Evolutionary conservation across 2,888 invertebrate genomes (phyloP).

Genomic region (Cylloceria caligata): DNA sequence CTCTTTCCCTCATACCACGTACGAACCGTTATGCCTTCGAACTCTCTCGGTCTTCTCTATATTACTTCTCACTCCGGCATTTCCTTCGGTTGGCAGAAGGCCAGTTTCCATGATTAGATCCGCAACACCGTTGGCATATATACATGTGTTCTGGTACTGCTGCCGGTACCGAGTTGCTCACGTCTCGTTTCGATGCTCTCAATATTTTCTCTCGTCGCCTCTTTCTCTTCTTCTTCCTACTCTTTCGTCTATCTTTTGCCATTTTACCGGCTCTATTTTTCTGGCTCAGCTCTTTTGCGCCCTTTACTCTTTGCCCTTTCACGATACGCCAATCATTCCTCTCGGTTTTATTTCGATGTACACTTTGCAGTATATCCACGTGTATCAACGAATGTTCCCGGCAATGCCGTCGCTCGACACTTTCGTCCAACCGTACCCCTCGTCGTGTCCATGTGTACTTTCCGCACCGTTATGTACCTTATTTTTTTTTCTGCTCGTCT

Average conservation of each 20-base stretch:
- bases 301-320: conserved; percentile 42
- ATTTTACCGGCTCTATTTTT: conserved; percentile 54
- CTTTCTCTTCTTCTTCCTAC: conserved; percentile 10
- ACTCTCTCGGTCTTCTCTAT: conserved; percentile 51
- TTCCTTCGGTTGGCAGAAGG: conserved; percentile 70
- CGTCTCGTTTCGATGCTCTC: conserved; percentile 62
- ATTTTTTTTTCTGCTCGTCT: conserved; percentile 29
- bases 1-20: conserved; percentile 50
- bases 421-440: conserved; percentile 60
- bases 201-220: conserved; percentile 62
- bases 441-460: conserved; percentile 67
- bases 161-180: conserved; percentile 34
- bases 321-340: conserved; percentile 31
- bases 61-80: conserved; percentile 51
- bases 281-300: conserved; percentile 55
- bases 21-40: conserved; percentile 63
- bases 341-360: conserved; percentile 56
- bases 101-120: conserved; percentile 80
- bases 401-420: conserved; percentile 52
- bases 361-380: conserved; percentile 45
- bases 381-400: conserved; percentile 35
- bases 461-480: neutral
- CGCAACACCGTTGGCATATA: conserved; percentile 66
- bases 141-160: conserved; percentile 40
- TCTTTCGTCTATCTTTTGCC: conserved; percentile 41